These are phyloP conservation scores for Passerculus sandwichensis DNA, from an alignment of 2,797 vertebrate genomes.

Conservation along the genomic window DNA sequence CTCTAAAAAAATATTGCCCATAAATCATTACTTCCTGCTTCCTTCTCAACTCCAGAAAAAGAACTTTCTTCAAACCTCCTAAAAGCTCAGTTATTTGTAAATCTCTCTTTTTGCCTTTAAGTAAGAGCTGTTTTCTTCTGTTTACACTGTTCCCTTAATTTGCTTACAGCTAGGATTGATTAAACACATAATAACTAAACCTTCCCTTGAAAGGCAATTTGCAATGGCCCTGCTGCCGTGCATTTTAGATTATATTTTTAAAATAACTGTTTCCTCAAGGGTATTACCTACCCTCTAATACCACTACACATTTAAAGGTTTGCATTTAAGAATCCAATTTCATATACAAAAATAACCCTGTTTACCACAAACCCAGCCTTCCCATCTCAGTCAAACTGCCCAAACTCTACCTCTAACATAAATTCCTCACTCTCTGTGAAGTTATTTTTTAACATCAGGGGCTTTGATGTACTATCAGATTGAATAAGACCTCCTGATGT, in stretches of 20 bases:
- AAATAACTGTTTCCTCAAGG: slow-evolving; percentile 54
- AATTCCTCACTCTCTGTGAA: not conserved
- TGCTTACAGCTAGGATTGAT: slow-evolving; percentile 59
- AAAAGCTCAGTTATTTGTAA: slow-evolving; percentile 6
- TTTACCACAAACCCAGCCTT: not conserved
- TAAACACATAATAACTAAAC: slow-evolving; percentile 69
- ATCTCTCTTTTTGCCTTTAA: slow-evolving; percentile 28
- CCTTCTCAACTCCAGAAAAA: not conserved
- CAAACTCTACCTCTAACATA: not conserved
- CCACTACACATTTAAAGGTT: not conserved
- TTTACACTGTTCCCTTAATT: slow-evolving; percentile 39
- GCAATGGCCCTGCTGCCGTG: slow-evolving; percentile 22
- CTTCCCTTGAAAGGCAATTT: slow-evolving; percentile 58
- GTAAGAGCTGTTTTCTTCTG: slow-evolving; percentile 15
- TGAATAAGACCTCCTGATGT: not conserved
- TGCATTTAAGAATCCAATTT: slow-evolving; percentile 46
- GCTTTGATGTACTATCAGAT: not conserved
- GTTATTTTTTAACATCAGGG: not conserved
- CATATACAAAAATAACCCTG: not conserved
- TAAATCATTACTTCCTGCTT: not conserved
- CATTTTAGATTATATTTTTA: slow-evolving; percentile 62
- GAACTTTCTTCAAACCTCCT: not conserved
- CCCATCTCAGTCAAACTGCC: not conserved
- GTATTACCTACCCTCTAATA: slow-evolving; percentile 36
- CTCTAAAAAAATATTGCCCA: not conserved